Conservation (phyloP, 2,888 invertebrate species). For the Biston stratarius region DNA sequence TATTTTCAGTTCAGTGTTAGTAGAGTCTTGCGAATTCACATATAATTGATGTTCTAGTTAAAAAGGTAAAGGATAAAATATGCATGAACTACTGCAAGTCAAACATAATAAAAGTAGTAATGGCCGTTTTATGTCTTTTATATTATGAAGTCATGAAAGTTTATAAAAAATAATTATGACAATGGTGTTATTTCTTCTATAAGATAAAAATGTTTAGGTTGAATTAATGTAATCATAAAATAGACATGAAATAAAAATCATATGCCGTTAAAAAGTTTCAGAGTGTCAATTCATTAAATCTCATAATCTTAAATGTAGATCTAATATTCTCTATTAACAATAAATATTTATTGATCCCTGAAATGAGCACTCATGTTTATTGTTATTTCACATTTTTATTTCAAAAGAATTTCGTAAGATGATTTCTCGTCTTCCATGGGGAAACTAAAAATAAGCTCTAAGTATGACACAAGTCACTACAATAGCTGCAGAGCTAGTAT, state of each 20-base stretch:
- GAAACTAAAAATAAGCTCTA: too few relatives aligned
- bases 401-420: too few relatives aligned
- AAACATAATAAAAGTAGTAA: too few relatives aligned
- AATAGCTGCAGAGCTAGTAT: too few relatives aligned
- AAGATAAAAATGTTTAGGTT: conserved; percentile 24
- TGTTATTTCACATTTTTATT: conserved; percentile 31
- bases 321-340: conserved; percentile 41
- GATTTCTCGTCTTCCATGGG: too few relatives aligned
- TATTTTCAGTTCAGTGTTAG: too few relatives aligned
- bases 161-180: conserved; percentile 4
- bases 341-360: conserved; percentile 67
- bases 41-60: too few relatives aligned
- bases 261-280: conserved; percentile 17
- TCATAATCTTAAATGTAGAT: conserved; percentile 41
- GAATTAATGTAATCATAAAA: conserved; percentile 21
- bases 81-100: too few relatives aligned
- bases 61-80: too few relatives aligned
- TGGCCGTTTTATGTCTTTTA: too few relatives aligned
- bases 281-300: conserved; percentile 34
- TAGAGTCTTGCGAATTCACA: too few relatives aligned
- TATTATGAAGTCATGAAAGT: background rate
- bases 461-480: too few relatives aligned
- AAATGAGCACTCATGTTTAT: conserved; percentile 63
- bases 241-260: conserved; percentile 18
- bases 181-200: conserved; percentile 27